A percentile compares a stretch with the other conserved stretches of the same genome.
phyloP scores from a whole-genome alignment of 2,888 invertebrate genomes.

The Enoplolaimus lenunculus region DNA sequence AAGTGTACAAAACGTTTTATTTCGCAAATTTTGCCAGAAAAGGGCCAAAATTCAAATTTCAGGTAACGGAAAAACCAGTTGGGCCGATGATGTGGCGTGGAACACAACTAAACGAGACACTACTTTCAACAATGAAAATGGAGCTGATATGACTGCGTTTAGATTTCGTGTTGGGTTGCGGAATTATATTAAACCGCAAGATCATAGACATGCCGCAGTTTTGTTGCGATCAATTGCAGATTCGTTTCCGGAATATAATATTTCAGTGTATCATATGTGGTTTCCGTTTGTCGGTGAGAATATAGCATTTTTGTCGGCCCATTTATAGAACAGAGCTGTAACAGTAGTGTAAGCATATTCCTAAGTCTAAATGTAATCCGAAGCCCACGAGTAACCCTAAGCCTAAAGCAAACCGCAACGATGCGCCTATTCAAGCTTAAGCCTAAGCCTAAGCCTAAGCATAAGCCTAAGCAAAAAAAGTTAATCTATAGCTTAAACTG shows the following conservation, averaged over 20 bases:
- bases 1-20: too few relatives aligned
- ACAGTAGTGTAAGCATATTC: too few relatives aligned
- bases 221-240: conserved; percentile 56
- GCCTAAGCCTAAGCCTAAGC: too few relatives aligned
- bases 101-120: not conserved
- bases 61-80: not conserved
- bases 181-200: conserved; percentile 25
- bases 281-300: conserved; percentile 74
- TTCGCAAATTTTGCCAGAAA: too few relatives aligned
- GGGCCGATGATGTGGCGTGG: not conserved
- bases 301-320: conserved; percentile 48
- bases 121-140: not conserved
- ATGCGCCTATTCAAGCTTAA: too few relatives aligned
- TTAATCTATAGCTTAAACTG: too few relatives aligned
- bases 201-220: conserved; percentile 23
- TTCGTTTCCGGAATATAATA: conserved; percentile 59
- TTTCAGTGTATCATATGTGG: conserved; percentile 82
- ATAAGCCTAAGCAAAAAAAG: too few relatives aligned
- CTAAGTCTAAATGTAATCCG: too few relatives aligned
- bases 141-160: conserved; percentile 4
- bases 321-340: too few relatives aligned
- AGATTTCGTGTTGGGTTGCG: conserved; percentile 21
- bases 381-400: too few relatives aligned
- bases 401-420: too few relatives aligned
- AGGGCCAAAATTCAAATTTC: not conserved